Percentiles rank a stretch among this genome's conserved stretches.
These are phyloP conservation scores for Leucopsar rothschildi DNA, from an alignment of 2,113 vertebrate species.

Conservation along the genomic window DNA sequence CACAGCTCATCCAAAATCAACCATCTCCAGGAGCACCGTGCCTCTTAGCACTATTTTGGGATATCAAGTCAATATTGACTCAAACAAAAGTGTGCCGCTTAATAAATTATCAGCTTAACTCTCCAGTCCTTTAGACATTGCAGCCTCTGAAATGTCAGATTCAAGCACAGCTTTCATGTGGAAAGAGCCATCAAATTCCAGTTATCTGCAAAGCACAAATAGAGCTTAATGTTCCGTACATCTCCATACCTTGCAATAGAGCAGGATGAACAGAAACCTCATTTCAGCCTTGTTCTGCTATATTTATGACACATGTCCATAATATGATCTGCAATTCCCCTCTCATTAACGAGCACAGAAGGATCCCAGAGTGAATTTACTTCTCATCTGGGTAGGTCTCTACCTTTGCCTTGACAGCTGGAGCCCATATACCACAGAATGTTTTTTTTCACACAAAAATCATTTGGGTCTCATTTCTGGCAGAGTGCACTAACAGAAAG, in stretches of 20 bases:
- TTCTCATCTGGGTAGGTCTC: background rate
- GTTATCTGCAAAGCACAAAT: background rate
- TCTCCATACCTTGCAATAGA: background rate
- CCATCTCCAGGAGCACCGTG: background rate
- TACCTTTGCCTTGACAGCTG: background rate
- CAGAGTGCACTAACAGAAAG: background rate
- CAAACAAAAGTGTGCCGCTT: background rate
- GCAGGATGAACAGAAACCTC: background rate
- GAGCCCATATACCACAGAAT: background rate
- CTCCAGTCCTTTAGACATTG: background rate
- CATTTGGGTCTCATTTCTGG: background rate
- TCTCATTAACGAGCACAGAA: background rate
- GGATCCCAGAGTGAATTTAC: background rate
- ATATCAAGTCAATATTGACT: background rate
- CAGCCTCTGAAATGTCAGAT: background rate
- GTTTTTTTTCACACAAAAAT: background rate
- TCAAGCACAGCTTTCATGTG: background rate
- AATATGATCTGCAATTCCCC: background rate
- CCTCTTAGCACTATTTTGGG: background rate
- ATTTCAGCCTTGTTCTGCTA: background rate
- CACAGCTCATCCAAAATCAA: background rate
- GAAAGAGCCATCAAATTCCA: background rate
- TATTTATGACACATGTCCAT: background rate
- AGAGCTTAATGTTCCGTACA: background rate
- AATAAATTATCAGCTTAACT: background rate